These are phyloP conservation scores for Agrochola litura DNA, from an alignment of 2,888 invertebrate genomes.

Conservation along the genomic window DNA sequence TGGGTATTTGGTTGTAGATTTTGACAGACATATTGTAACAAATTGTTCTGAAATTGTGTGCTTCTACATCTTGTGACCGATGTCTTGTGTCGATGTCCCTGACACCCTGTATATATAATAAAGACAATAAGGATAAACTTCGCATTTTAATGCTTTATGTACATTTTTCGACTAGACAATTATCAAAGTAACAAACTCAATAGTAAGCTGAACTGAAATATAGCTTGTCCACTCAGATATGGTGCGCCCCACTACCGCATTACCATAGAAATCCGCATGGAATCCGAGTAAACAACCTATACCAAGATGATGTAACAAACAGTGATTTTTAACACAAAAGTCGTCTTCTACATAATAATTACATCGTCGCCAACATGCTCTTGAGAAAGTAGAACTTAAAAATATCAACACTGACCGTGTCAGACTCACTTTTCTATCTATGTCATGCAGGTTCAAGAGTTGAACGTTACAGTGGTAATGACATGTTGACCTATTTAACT, in stretches of 20 bases:
- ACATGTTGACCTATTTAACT: constrained; percentile 30
- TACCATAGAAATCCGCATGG: too few species aligned
- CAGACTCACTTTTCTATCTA: not conserved
- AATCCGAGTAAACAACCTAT: not conserved
- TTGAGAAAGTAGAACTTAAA: not conserved
- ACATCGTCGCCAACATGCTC: too few species aligned
- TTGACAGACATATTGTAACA: too few species aligned
- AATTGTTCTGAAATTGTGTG: too few species aligned
- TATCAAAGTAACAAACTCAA: not conserved
- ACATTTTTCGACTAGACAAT: not conserved
- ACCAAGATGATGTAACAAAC: not conserved
- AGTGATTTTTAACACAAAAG: not conserved
- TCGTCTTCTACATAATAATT: not conserved
- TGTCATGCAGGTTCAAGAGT: constrained; percentile 2
- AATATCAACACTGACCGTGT: not conserved
- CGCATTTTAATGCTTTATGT: not conserved
- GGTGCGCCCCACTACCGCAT: too few species aligned
- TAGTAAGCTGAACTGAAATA: too few species aligned
- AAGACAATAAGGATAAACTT: constrained; percentile 1
- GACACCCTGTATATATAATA: not conserved
- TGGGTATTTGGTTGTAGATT: too few species aligned
- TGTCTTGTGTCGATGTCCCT: too few species aligned
- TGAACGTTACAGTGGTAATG: constrained; percentile 1
- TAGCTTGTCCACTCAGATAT: too few species aligned
- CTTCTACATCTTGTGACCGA: too few species aligned